Base-by-base conservation (phyloP, 2,797 vertebrate species). In the Helostoma temminkii region DNA sequence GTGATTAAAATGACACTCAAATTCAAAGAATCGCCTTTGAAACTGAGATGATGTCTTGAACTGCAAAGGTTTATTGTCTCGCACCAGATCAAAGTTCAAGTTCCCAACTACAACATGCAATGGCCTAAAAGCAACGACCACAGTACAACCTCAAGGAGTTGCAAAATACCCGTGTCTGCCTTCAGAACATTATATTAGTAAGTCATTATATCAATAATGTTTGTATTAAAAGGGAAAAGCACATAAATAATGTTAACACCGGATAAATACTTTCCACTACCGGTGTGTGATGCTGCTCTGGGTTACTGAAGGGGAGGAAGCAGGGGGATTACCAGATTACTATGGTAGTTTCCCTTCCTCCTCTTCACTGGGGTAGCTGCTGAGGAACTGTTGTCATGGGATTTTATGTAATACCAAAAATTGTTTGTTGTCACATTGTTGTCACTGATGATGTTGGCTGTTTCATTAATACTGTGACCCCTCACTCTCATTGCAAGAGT, bases 301-400 rank as follows among this genome's bases (percentile, higher is more conserved):
- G n/a, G n/a, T 30, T 18, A 15, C 26, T 25, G 34, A 4, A 19
- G 37, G 16, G 37, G 36, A 62, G 39, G 66, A 67, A 52, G 43
- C 8, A 15, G 46, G 70, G 68, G 72, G 42, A 45, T 61, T 63
- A 46, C 72, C 65, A 63, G 6, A 6, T 12, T 12, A 45, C 0
- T 5, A 42, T n/a, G 74, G 83, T 78, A 72, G 10, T 81, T 86
- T 58, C 88, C 87, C 78, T 66, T 30, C 28, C 8, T 30, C n/a
- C n/a, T n/a, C n/a, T 30, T 30, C 28, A n/a, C n/a, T n/a, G n/a
- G n/a, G n/a, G 24, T 18, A 9, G 37, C 59, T 69, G 30, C 42
- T 74, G 66, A 78, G 66, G 68, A 81, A 83, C 49, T 46, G 22
- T 2, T 3, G 26, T 76, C 50, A 62, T 22, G 24, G 25, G 26